Evolutionary conservation across 2,113 vertebrate genomes (phyloP), one percentile per base, ranked within the genome.

Genomic region (Murina feae): DNA sequence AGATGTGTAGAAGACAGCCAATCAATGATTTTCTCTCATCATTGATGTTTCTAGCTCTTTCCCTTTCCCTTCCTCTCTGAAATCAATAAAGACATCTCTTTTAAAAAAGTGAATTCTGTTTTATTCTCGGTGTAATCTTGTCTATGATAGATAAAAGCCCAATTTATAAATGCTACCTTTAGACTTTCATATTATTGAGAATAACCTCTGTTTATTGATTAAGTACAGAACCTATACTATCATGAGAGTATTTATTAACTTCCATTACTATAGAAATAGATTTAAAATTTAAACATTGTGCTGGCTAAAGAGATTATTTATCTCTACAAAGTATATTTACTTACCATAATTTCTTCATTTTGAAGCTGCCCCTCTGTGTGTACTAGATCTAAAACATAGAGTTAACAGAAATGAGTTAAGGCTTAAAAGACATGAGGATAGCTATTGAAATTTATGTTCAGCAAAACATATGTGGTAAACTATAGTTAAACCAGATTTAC

Each of bases 351-450:
- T 96, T 99, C 97, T 96, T 99, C 99, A 37, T 96, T 98, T 97
- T 99, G 99, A 97, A 99, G 99, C 76, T 98, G 98, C 55, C 99
- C 99, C 86, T 99, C 99, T 71, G 98, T 98, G 58, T 98, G 98
- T 32, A 98, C 97, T 94, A 99, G 98, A 91, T 99, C 99, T 99
- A 97, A n/a, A 98, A 97, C 39, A 97, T 7, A 96, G 23, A 96
- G 97, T 96, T 92, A 93, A 93, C 83, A 89, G 68, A 74, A 97
- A 95, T 53, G 65, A 87, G 20, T 93, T 90, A 96, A 65, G 42
- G 35, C 12, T 71, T 55, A 96, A 94, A 91, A 76, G 81, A 85
- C 12, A 83, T 76, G 14, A 94, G 28, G 44, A 85, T 10, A 89
- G 42, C 68, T 83, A 74, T 23, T 58, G 25, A 96, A 86, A 89